A percentile compares a stretch with the other conserved stretches of the same genome.
phyloP scores from a whole-genome alignment of 2,797 vertebrate genomes.

The Sebastolobus altivelis region DNA sequence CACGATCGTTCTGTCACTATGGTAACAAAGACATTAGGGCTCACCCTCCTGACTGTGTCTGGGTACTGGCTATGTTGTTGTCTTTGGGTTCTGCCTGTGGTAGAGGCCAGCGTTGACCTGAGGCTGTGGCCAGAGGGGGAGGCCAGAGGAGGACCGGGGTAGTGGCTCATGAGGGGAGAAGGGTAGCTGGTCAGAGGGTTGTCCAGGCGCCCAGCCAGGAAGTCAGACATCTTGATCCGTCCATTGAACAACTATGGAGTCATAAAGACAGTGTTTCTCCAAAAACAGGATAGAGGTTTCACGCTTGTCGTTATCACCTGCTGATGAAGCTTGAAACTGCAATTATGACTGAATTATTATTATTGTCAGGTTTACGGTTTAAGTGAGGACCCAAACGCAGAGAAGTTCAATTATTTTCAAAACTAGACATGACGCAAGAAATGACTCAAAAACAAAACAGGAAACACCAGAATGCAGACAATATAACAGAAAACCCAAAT shows the following conservation, averaged over 20 bases:
- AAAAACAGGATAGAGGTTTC: too few species aligned
- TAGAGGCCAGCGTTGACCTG: slow-evolving; percentile 13
- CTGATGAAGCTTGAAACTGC: neutral
- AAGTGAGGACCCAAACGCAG: too few species aligned
- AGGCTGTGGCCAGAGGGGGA: slow-evolving; percentile 16
- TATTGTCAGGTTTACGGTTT: neutral
- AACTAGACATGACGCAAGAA: too few species aligned
- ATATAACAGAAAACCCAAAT: too few species aligned
- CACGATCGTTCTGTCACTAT: neutral
- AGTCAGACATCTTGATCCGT: slow-evolving; percentile 62
- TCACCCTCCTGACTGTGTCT: slow-evolving; percentile 44
- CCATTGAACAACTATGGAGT: slow-evolving; percentile 69
- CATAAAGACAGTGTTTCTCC: too few species aligned
- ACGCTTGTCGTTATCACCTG: too few species aligned
- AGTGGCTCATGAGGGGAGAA: slow-evolving; percentile 21
- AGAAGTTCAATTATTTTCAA: too few species aligned
- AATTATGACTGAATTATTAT: neutral
- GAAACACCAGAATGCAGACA: too few species aligned
- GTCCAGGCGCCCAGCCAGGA: slow-evolving; percentile 46
- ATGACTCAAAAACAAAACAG: too few species aligned
- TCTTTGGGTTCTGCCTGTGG: slow-evolving; percentile 16
- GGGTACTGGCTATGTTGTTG: neutral
- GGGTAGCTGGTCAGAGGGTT: slow-evolving; percentile 43
- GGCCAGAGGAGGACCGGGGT: slow-evolving; percentile 22
- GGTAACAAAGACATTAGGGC: neutral